A percentile compares a stretch with the other conserved stretches of the same genome.
Conservation (phyloP, 2,888 invertebrate genomes). For the Dynastes hyllus region DNA sequence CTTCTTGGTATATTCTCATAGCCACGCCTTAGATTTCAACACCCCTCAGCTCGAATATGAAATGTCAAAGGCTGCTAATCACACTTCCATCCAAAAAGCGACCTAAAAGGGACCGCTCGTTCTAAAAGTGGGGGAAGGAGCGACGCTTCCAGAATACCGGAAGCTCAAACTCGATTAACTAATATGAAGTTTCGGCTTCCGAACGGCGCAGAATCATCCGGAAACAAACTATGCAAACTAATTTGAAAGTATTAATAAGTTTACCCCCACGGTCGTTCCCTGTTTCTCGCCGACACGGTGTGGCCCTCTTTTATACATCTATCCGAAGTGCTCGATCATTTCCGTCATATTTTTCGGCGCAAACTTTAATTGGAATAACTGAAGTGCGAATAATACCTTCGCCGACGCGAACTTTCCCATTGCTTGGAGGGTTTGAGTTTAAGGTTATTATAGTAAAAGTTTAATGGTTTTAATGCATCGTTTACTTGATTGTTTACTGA, state of each 20-base stretch:
- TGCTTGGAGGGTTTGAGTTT: neutral
- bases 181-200: constrained; percentile 31
- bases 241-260: constrained; percentile 42
- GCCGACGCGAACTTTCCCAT: neutral
- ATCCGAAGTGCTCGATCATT: constrained; percentile 20
- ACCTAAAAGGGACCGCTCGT: constrained; percentile 4
- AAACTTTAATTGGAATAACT: constrained; percentile 35
- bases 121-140: neutral
- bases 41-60: neutral
- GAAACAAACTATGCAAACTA: constrained; percentile 40
- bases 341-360: constrained; percentile 26
- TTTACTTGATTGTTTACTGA: neutral
- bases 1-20: too few relatives aligned
- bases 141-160: constrained; percentile 20
- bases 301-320: neutral
- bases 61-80: neutral
- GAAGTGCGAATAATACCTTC: constrained; percentile 30
- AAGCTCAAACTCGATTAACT: constrained; percentile 34
- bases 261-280: neutral
- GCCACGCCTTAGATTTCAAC: too few relatives aligned
- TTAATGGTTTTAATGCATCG: neutral
- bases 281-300: neutral
- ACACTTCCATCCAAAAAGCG: neutral
- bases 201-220: neutral
- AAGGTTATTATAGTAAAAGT: neutral